A percentile compares a stretch with the other conserved stretches of the same genome.
These are phyloP conservation scores for Panulirus ornatus DNA, from an alignment of 1,140 invertebrate genomes.

Conservation along the genomic window DNA sequence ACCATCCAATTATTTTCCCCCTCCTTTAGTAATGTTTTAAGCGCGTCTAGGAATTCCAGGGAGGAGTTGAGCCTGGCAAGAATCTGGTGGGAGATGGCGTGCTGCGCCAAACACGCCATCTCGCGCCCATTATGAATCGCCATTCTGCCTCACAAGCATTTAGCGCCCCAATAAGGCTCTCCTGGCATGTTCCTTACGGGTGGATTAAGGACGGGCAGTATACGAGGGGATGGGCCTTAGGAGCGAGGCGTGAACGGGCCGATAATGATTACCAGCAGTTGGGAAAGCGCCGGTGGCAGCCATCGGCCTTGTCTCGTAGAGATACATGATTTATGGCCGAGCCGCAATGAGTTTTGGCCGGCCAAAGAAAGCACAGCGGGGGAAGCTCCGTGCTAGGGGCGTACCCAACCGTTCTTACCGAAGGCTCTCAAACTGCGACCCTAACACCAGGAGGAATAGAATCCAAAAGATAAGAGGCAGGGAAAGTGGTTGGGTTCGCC, in stretches of 20 bases:
- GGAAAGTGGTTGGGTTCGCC: neutral
- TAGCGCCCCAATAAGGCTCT: constrained; percentile 67
- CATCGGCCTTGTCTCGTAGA: constrained; percentile 75
- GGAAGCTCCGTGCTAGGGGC: constrained; percentile 3
- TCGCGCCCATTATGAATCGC: constrained; percentile 67
- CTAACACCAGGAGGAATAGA: neutral
- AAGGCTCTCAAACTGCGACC: neutral
- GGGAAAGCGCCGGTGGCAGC: constrained; percentile 73
- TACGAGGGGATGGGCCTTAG: constrained; percentile 64
- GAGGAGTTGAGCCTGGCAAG: constrained; percentile 16
- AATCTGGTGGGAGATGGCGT: constrained; percentile 40
- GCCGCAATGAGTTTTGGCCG: constrained; percentile 75
- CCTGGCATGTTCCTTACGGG: constrained; percentile 49
- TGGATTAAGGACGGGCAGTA: constrained; percentile 8
- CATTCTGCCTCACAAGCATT: constrained; percentile 71
- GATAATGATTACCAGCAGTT: constrained; percentile 75
- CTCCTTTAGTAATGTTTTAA: constrained; percentile 48
- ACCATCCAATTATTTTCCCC: constrained; percentile 55
- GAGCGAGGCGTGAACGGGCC: constrained; percentile 71
- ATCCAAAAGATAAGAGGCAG: neutral
- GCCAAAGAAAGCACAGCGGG: constrained; percentile 74
- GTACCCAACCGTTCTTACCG: constrained; percentile 31
- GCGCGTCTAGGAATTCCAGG: constrained; percentile 34
- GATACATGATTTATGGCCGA: constrained; percentile 74
- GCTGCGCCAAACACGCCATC: constrained; percentile 64